Base-by-base conservation (phyloP, 2,113 vertebrate genomes). In the Oceanodroma tethys region DNA sequence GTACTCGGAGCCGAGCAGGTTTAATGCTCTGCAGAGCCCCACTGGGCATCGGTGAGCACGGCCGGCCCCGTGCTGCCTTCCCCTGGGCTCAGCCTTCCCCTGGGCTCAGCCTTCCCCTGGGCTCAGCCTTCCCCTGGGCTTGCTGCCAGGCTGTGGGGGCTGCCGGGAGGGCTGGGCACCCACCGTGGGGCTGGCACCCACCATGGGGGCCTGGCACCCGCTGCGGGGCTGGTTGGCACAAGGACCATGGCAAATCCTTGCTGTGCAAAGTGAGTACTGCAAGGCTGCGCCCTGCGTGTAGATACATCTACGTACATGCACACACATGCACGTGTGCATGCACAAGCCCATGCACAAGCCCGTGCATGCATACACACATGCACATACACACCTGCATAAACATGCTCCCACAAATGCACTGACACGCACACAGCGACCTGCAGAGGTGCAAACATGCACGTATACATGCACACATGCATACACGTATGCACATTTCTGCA, bases 91-190 rank as follows among this genome's bases (percentile, higher is more conserved):
- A 20, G 40, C 43, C 34, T 38, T 52, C 18, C 43, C 59, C 32
- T 5, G 42, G 42, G 42, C 42, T 42, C 30, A 20, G 40, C 43
- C 34, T 38, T 52, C 18, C 50, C 59, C 32, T 6, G 40, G 18
- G 42, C 27, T 26, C 30, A 20, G 40, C 43, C 34, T 38, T 52
- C 18, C 50, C 59, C 32, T 6, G 40, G 18, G 40, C 63, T 62
- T 2, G 2, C 25, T n/a, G 40, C 40, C 1, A 4, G 34, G 40
- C 65, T 2, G 1, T 9, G 62, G 25, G 15, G 56, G 32, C 32
- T 43, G 32, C 56, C 3, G 2, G 58, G 29, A 21, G 40, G 45
- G 25, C 40, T 1, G 2, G 20, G 42, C 26, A 43, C 16, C 47
- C 17, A 7, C 38, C 9, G 1, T 14, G 48, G 32, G 62, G 23